A percentile compares a stretch with the other conserved stretches of the same genome.
These are phyloP conservation scores for Lepus townsendii DNA, from an alignment of 2,797 vertebrate species.

Conservation along the genomic window DNA sequence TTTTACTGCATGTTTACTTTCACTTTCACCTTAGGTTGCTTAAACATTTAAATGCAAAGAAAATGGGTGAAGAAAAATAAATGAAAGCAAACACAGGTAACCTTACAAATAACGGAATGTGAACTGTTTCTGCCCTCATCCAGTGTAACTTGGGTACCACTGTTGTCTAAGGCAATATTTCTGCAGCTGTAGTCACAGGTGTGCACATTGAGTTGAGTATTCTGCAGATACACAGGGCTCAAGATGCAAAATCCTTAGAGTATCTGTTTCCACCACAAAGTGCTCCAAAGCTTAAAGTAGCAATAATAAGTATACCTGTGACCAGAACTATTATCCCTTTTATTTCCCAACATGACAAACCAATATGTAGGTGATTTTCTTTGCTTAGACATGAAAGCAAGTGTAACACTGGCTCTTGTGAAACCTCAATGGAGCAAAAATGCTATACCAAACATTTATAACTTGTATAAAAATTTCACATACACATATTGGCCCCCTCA, in stretches of 20 bases:
- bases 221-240: conserved; percentile 83
- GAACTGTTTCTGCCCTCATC: conserved; percentile 91
- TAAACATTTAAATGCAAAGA: conserved; percentile 94
- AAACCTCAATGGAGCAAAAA: conserved; percentile 91
- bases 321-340: conserved; percentile 89
- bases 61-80: conserved; percentile 91
- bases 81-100: conserved; percentile 92
- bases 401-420: conserved; percentile 90
- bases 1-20: conserved; percentile 92
- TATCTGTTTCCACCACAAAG: conserved; percentile 78
- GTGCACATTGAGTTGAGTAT: conserved; percentile 79
- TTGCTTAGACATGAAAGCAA: conserved; percentile 88
- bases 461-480: conserved; percentile 91
- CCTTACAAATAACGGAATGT: conserved; percentile 94
- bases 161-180: conserved; percentile 86
- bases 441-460: conserved; percentile 91
- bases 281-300: conserved; percentile 84
- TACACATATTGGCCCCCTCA: conserved; percentile 91
- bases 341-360: conserved; percentile 88
- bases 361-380: conserved; percentile 89
- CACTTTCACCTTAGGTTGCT: conserved; percentile 93
- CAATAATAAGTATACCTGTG: conserved; percentile 87
- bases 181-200: conserved; percentile 86
- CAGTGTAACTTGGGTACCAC: conserved; percentile 88
- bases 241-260: conserved; percentile 80